Percentiles rank a stretch among this genome's conserved stretches.
These are phyloP conservation scores for Alectura lathami DNA, from an alignment of 2,113 vertebrate genomes.

Conservation along the genomic window DNA sequence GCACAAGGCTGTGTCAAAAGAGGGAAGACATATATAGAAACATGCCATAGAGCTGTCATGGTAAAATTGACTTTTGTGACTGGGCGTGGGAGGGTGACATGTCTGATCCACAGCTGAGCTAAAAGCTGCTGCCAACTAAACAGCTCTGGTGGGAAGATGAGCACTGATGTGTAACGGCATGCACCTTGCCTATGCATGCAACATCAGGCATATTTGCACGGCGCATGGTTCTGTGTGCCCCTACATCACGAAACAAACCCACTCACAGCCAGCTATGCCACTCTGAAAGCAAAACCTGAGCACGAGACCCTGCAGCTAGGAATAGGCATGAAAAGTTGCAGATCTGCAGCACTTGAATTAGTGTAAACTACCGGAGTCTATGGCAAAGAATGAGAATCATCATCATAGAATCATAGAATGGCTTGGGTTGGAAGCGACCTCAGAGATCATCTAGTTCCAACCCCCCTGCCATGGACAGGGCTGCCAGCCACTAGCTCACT, in stretches of 20 bases:
- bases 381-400: not conserved
- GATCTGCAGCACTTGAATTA: not conserved
- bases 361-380: not conserved
- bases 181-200: not conserved
- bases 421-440: too few species aligned
- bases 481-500: too few species aligned
- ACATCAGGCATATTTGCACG: not conserved
- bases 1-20: not conserved
- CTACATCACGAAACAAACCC: rapidly evolving
- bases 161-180: rapidly evolving
- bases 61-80: not conserved
- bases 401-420: too few species aligned
- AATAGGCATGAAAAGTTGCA: not conserved
- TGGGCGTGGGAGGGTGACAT: not conserved
- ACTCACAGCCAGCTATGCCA: not conserved
- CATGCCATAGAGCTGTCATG: not conserved
- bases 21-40: not conserved
- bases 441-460: too few species aligned
- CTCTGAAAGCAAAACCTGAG: not conserved
- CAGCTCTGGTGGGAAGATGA: not conserved
- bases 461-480: too few species aligned
- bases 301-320: not conserved
- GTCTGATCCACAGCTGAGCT: not conserved
- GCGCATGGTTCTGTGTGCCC: not conserved
- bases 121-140: not conserved